Base-by-base conservation (phyloP, 2,888 invertebrate genomes). In the Luperina nickerlii region DNA sequence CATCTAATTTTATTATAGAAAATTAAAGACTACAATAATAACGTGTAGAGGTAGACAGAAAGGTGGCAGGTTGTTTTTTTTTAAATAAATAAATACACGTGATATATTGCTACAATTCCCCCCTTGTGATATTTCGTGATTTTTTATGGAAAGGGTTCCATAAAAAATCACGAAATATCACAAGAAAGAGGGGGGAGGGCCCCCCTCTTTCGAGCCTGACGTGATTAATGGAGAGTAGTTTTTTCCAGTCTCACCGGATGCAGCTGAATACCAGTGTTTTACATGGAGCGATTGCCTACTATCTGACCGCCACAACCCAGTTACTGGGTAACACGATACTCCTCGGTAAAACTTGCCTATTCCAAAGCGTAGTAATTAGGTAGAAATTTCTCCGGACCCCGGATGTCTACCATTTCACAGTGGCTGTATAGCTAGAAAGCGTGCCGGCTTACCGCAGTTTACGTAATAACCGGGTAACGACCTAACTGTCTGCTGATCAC, bases 391-490 rank as follows among this genome's bases (percentile, higher is more conserved):
- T 80, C 45, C 69, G 11, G 11, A 38, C 45, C 69, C 70, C 69
- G 18, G 7, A 54, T 13, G 27, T 24, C 18, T 71, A 27, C 57
- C 13, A 42, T 57, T 74, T 38, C 62, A 18, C 68, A 20, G 54
- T 57, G 2, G 2, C 18, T 45, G 51, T 18, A 13, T 45, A 13
- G 6, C 27, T 76, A 82, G 82, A 82, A 78, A 82, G 82, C 72
- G 78, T 72, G 72, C n/a, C 38, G 13, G 0, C 15, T 80, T n/a
- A 83, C 85, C 72, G 65, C 80, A 79, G n/a, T 57, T 84, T 69
- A 72, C n/a, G n/a, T 81, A 73, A 81, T 73, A 69, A 66, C 60
- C 9, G 45, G 42, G 65, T 24, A 66, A 13, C 45, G 27, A 32
- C 38, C 2, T 57, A 24, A 9, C 54, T 18, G 48, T 2, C 32